phyloP scores from a whole-genome alignment of 2,113 vertebrate genomes.

The Aptenodytes patagonicus region DNA sequence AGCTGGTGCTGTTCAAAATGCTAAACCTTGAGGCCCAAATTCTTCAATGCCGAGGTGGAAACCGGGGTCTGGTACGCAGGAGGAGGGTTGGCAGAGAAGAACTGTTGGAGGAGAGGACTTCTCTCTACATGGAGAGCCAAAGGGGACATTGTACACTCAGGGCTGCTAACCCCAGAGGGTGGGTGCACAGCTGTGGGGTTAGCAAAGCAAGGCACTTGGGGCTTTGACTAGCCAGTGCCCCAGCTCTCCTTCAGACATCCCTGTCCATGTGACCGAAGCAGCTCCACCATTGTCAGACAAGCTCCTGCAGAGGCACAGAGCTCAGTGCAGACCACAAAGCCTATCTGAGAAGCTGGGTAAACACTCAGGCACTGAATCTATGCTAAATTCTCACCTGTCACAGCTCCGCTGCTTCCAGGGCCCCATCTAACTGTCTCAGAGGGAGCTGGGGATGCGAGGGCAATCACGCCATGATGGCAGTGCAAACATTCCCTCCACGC shows the following conservation, averaged over 20 bases:
- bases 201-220: neutral
- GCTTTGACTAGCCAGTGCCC: neutral
- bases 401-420: neutral
- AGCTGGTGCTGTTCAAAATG: neutral
- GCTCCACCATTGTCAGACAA: neutral
- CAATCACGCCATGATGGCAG: neutral
- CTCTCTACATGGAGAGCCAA: neutral
- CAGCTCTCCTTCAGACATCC: neutral
- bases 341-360: neutral
- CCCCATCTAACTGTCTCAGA: neutral
- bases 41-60: neutral
- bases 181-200: no score
- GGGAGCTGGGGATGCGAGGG: neutral
- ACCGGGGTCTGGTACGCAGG: neutral
- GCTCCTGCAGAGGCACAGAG: neutral
- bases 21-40: neutral
- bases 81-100: neutral
- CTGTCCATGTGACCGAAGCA: rapidly evolving
- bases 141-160: rapidly evolving
- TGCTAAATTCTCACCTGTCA: neutral
- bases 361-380: neutral
- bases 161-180: neutral
- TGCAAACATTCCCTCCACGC: neutral
- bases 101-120: neutral
- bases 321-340: neutral